phyloP scores from a whole-genome alignment of 1,140 invertebrate species.

The Hesperophylax magnus region DNA sequence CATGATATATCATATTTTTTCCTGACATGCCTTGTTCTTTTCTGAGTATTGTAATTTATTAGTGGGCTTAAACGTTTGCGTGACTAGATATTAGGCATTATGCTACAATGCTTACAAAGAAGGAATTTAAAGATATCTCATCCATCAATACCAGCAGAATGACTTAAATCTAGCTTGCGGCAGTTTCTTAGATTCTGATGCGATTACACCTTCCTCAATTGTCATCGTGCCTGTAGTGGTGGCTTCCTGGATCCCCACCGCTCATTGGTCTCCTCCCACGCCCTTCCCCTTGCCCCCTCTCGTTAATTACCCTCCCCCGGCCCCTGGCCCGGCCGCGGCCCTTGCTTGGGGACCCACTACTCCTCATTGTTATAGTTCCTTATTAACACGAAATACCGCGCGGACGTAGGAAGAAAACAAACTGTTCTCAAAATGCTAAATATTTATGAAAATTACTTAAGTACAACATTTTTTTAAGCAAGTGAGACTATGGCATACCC shows the following conservation, averaged over 20 bases:
- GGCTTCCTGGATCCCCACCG: slow-evolving; percentile 14
- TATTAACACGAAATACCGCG: slow-evolving; percentile 9
- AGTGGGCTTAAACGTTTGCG: too few species aligned
- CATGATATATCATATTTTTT: too few species aligned
- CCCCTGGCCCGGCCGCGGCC: background rate
- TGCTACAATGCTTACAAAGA: too few species aligned
- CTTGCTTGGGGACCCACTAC: too few species aligned
- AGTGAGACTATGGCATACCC: too few species aligned
- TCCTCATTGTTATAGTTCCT: slow-evolving; percentile 17
- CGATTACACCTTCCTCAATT: slow-evolving; percentile 9
- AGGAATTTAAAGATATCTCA: too few species aligned
- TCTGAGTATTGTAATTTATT: too few species aligned
- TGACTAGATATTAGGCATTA: too few species aligned
- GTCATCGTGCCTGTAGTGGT: background rate
- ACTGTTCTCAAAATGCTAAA: background rate
- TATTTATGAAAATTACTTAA: too few species aligned
- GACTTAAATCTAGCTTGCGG: background rate
- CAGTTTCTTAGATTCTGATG: background rate
- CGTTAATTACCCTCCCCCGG: background rate
- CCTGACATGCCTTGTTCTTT: too few species aligned
- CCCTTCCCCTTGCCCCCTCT: background rate
- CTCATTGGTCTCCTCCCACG: background rate
- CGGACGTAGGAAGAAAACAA: slow-evolving; percentile 4
- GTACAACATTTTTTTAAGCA: too few species aligned
- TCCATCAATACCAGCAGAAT: too few species aligned